Conservation (phyloP, 1,140 invertebrate genomes). For the Drosophila biarmipes region DNA sequence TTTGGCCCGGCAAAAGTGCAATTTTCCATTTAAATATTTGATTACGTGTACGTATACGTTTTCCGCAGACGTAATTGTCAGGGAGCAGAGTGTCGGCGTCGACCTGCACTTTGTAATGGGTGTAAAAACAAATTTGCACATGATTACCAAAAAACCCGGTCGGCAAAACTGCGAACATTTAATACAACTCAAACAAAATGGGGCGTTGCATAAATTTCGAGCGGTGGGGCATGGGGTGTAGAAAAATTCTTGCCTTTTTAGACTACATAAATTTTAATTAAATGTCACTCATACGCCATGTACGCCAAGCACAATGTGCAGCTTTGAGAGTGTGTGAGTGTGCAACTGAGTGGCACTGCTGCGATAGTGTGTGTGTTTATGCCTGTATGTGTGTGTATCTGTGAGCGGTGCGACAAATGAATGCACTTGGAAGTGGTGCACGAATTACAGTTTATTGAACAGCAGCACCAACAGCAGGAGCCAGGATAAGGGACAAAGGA, state of each 20-base stretch:
- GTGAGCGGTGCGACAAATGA: slow-evolving; percentile 64
- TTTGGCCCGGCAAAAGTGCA: slow-evolving; percentile 10
- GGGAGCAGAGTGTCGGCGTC: slow-evolving; percentile 3
- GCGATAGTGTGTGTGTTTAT: slow-evolving; percentile 3
- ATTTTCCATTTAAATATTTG: slow-evolving; percentile 79
- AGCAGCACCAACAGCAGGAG: slow-evolving; percentile 27
- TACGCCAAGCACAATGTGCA: slow-evolving; percentile 59
- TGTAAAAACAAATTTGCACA: slow-evolving; percentile 81
- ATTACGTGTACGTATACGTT: slow-evolving; percentile 27
- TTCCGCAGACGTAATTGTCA: slow-evolving; percentile 18
- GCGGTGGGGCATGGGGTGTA: slow-evolving; percentile 59
- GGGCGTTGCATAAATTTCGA: slow-evolving; percentile 77
- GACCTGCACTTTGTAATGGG: slow-evolving; percentile 61
- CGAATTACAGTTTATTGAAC: slow-evolving; percentile 82
- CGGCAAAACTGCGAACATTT: slow-evolving; percentile 59
- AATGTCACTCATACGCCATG: slow-evolving; percentile 82
- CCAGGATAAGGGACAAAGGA: not conserved
- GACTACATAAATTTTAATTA: slow-evolving; percentile 82
- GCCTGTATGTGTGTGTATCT: slow-evolving; percentile 7
- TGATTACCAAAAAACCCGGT: slow-evolving; percentile 71
- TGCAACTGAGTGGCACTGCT: slow-evolving; percentile 39
- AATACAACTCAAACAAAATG: slow-evolving; percentile 82
- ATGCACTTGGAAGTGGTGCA: slow-evolving; percentile 72
- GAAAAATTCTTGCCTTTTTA: slow-evolving; percentile 69
- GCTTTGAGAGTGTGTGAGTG: slow-evolving; percentile 28